Evolutionary conservation across 2,113 vertebrate species (phyloP).

Genomic region (Uropsilus gracilis): DNA sequence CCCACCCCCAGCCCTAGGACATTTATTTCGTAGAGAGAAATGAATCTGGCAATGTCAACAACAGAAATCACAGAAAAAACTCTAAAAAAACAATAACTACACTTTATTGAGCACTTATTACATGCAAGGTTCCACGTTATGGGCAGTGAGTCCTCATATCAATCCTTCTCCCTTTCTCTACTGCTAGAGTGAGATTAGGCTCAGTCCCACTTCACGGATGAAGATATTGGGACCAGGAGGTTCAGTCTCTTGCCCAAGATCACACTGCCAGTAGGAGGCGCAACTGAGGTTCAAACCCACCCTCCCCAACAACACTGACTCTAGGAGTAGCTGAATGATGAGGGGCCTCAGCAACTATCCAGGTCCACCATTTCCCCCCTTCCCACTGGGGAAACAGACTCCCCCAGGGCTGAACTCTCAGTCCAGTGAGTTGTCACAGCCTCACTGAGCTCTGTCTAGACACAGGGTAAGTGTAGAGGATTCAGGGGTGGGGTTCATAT

Average conservation of each 20-base stretch:
- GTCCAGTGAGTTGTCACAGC: background rate
- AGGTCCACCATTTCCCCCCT: background rate
- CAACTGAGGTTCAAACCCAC: background rate
- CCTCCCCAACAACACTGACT: background rate
- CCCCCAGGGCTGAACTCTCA: background rate
- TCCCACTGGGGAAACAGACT: background rate
- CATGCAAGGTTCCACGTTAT: background rate
- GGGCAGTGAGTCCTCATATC: background rate
- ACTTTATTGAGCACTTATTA: background rate
- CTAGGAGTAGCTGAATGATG: background rate
- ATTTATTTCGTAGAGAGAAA: background rate
- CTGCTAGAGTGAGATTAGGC: background rate
- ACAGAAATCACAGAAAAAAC: background rate
- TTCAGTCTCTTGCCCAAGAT: no score
- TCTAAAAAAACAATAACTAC: background rate
- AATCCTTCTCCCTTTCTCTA: background rate
- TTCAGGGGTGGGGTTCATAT: background rate
- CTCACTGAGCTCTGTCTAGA: background rate
- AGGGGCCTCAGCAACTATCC: background rate
- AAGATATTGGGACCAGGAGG: background rate
- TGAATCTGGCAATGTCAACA: background rate
- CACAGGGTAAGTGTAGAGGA: background rate
- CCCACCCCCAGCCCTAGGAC: background rate
- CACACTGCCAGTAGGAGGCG: background rate
- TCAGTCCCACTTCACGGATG: background rate